Evolutionary conservation across 2,888 invertebrate genomes (phyloP), one percentile per base, ranked within the genome.

Genomic region (Drosophila prostipennis): DNA sequence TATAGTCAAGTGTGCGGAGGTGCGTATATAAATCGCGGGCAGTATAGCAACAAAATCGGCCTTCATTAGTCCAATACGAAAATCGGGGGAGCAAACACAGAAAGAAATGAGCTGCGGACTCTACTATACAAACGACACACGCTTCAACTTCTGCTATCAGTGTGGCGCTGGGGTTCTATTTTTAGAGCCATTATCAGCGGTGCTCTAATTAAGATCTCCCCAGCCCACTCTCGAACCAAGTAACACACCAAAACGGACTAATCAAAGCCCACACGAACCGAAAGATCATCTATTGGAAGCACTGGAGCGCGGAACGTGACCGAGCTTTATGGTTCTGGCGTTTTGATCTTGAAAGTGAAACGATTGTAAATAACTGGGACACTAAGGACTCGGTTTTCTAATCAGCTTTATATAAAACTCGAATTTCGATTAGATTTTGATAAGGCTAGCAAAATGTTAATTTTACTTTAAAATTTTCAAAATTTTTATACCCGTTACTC

Each of bases 131-230:
- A 45, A 23, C 72, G 53, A 71, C 68, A 72, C 36, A 40, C 71
- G 76, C 78, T 83, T 72, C 68, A 73, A 74, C 63, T 65, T 63
- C 53, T 75, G 84, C 82, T 83, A 83, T 83, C 87, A 83, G 82
- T 63, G 65, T 52, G 65, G 58, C 70, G 59, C 39, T 64, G 71
- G 48, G 64, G 52, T 68, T 63, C 75, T 84, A 84, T 85, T 68
- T 85, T 72, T 84, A 84, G 85, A 52, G 70, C 52, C 60, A 82
- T 85, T 84, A 84, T 84, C 84, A 84, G 83, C 57, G 59, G 63
- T 84, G 84, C 80, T 84, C 84, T 84, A 84, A 84, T 84, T 84
- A 87, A 82, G 84, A 84, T 87, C 86, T 84, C 77, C 75, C 77
- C 74, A 68, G 65, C 72, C 72, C 77, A 69, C 74, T 79, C 74